Percentiles rank a stretch among this genome's conserved stretches.
These are phyloP conservation scores for Rhinolophus sinicus DNA, from an alignment of 2,113 vertebrate species.

Conservation along the genomic window DNA sequence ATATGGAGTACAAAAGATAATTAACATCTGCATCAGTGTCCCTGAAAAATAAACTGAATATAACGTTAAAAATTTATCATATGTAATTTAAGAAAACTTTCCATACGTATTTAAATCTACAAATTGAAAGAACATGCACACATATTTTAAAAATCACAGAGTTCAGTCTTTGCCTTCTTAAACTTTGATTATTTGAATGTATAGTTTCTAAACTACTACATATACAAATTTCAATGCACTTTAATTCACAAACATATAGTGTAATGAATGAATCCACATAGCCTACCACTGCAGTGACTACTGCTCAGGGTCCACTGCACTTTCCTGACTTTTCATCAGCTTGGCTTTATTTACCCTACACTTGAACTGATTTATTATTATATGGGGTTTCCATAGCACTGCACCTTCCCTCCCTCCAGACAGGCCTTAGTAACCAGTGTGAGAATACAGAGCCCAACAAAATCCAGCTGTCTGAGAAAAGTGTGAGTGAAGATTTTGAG, in stretches of 20 bases:
- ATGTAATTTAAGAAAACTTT: neutral
- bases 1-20: neutral
- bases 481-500: neutral
- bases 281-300: neutral
- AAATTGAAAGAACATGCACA: neutral
- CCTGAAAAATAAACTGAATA: neutral
- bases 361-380: neutral
- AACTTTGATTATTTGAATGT: neutral
- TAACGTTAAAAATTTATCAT: neutral
- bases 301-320: neutral
- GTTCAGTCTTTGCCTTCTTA: neutral
- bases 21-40: neutral
- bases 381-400: neutral
- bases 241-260: neutral
- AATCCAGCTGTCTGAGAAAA: neutral
- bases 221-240: neutral
- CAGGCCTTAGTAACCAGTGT: fast-evolving
- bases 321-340: neutral
- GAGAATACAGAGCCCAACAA: neutral
- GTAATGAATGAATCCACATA: neutral
- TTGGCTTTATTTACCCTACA: slow-evolving; percentile 21
- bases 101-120: neutral
- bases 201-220: neutral
- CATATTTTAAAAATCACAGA: neutral
- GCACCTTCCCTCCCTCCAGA: neutral